Percentiles rank a stretch among this genome's conserved stretches.
Conservation (phyloP, 2,113 vertebrate genomes). For the Pedionomus torquatus region DNA sequence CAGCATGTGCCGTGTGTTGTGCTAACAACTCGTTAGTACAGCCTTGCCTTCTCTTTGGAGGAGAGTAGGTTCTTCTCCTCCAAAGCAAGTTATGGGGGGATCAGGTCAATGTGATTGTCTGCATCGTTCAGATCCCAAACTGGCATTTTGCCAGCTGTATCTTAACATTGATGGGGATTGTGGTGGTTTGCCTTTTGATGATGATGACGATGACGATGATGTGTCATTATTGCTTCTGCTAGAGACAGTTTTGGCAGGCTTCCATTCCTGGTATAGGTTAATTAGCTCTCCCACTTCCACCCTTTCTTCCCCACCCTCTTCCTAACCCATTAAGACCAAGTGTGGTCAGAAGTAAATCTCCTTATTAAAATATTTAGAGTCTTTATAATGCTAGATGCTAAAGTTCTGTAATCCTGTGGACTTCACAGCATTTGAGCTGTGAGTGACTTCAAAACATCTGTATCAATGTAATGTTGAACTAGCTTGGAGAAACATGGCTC, state of each 20-base stretch:
- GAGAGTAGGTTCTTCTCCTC: neutral
- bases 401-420: neutral
- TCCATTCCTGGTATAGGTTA: neutral
- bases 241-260: neutral
- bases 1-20: accelerated
- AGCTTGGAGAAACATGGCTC: neutral
- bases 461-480: neutral
- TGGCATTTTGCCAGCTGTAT: neutral
- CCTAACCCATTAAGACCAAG: neutral
- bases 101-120: neutral
- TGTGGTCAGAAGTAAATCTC: neutral
- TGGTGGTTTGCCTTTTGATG: neutral
- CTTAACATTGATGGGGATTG: neutral
- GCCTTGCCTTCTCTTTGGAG: neutral
- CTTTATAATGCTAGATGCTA: neutral
- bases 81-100: neutral
- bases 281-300: neutral
- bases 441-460: neutral
- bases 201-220: neutral
- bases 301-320: neutral
- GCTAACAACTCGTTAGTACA: neutral
- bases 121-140: neutral
- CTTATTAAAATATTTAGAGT: neutral
- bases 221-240: neutral
- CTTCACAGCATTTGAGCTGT: neutral